Evolutionary conservation across 2,113 vertebrate genomes (phyloP).

Genomic region (Hypocryptadius cinnamomeus): DNA sequence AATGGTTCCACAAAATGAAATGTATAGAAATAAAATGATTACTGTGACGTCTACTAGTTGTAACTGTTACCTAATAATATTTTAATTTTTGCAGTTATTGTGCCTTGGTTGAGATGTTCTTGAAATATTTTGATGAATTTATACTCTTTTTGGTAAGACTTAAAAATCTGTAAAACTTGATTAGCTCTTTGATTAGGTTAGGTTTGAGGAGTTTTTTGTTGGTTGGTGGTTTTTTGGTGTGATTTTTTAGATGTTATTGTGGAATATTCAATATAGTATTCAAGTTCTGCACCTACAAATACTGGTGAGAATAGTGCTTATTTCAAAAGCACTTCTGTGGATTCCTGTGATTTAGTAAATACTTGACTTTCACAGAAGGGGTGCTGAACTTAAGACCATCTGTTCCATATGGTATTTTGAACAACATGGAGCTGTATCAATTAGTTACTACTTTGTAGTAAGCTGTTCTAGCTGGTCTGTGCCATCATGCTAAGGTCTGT

Average conservation of each 20-base stretch:
- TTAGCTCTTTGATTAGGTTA: neutral
- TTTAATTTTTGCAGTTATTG: neutral
- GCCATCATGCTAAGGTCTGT: neutral
- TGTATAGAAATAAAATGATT: neutral
- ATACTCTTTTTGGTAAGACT: neutral
- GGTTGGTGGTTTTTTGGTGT: neutral
- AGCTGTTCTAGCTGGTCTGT: neutral
- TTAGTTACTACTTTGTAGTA: neutral
- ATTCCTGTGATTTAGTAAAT: neutral
- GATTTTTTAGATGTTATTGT: neutral
- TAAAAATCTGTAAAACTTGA: neutral
- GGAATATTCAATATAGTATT: neutral
- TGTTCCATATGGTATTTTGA: neutral
- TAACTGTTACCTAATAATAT: neutral
- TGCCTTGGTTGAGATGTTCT: neutral
- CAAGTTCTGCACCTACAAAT: fast-evolving
- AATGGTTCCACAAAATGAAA: neutral
- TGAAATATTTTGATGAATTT: neutral
- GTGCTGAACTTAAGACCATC: neutral
- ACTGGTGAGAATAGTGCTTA: neutral
- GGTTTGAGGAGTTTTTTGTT: fast-evolving
- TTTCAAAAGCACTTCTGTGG: neutral
- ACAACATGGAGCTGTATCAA: neutral
- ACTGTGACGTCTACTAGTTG: neutral
- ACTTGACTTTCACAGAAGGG: neutral